phyloP scores from a whole-genome alignment of 2,888 invertebrate species.

The Lycocerus yunnanus region DNA sequence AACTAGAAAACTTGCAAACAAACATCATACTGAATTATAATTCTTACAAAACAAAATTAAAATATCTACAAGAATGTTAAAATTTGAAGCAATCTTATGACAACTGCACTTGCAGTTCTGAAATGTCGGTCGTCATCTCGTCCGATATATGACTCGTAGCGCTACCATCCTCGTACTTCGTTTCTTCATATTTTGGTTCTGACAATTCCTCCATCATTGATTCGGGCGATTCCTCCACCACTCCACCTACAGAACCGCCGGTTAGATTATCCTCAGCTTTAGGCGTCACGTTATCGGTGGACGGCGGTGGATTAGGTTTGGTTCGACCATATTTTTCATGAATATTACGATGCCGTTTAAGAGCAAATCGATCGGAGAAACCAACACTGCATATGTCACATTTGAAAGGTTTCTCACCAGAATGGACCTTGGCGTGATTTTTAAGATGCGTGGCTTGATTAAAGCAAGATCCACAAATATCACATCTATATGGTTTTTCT shows the following conservation, averaged over 20 bases:
- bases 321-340: slow-evolving; percentile 82
- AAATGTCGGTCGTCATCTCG: slow-evolving; percentile 52
- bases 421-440: slow-evolving; percentile 85
- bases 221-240: slow-evolving; percentile 24
- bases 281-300: slow-evolving; percentile 16
- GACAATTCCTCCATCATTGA: slow-evolving; percentile 21
- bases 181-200: slow-evolving; percentile 48
- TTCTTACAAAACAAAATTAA: not conserved
- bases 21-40: not conserved
- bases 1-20: not conserved
- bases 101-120: slow-evolving; percentile 53
- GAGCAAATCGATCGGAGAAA: slow-evolving; percentile 84
- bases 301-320: slow-evolving; percentile 53
- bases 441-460: slow-evolving; percentile 88
- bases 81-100: slow-evolving; percentile 39
- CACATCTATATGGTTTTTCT: slow-evolving; percentile 85
- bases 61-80: not conserved
- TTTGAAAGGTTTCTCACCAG: slow-evolving; percentile 81
- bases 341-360: slow-evolving; percentile 84
- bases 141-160: slow-evolving; percentile 41
- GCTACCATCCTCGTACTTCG: slow-evolving; percentile 40
- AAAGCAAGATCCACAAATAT: slow-evolving; percentile 87
- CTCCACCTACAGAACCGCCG: not conserved
- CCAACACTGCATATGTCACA: slow-evolving; percentile 85
- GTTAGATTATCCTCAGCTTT: slow-evolving; percentile 4